phyloP scores from a whole-genome alignment of 2,888 invertebrate species.

The Baronia brevicornis region DNA sequence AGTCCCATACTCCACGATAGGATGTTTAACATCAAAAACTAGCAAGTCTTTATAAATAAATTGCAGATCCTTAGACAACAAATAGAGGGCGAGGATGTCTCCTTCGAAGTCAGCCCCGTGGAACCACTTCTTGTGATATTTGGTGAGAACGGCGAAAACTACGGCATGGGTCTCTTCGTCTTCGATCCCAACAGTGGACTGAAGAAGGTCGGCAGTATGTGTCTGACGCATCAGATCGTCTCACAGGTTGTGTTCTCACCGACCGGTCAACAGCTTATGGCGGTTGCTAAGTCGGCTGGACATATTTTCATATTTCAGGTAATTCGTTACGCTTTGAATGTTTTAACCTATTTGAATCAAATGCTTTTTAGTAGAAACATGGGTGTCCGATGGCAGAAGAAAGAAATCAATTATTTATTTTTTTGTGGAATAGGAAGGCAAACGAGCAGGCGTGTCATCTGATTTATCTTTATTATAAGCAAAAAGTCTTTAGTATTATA shows the following conservation, averaged over 20 bases:
- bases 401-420: too few relatives aligned
- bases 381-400: too few relatives aligned
- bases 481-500: too few relatives aligned
- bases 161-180: constrained; percentile 41
- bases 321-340: too few relatives aligned
- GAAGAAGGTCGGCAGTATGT: constrained; percentile 27
- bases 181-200: constrained; percentile 22
- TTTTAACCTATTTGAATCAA: too few relatives aligned
- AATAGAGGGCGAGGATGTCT: constrained; percentile 41
- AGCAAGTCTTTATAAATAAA: neutral
- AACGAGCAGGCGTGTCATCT: too few relatives aligned
- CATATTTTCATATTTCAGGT: constrained; percentile 60
- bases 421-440: too few relatives aligned
- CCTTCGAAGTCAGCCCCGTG: constrained; percentile 50
- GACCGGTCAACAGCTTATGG: constrained; percentile 45
- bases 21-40: neutral
- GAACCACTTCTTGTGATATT: constrained; percentile 46
- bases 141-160: constrained; percentile 44
- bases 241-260: constrained; percentile 50
- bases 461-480: too few relatives aligned
- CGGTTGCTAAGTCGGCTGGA: constrained; percentile 61
- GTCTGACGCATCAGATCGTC: constrained; percentile 61
- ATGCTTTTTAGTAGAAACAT: too few relatives aligned
- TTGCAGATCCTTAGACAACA: constrained; percentile 40
- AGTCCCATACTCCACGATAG: too few relatives aligned